Evolutionary conservation across 2,888 invertebrate species (phyloP), one percentile per base, ranked within the genome.

Genomic region (Julus scanicus): DNA sequence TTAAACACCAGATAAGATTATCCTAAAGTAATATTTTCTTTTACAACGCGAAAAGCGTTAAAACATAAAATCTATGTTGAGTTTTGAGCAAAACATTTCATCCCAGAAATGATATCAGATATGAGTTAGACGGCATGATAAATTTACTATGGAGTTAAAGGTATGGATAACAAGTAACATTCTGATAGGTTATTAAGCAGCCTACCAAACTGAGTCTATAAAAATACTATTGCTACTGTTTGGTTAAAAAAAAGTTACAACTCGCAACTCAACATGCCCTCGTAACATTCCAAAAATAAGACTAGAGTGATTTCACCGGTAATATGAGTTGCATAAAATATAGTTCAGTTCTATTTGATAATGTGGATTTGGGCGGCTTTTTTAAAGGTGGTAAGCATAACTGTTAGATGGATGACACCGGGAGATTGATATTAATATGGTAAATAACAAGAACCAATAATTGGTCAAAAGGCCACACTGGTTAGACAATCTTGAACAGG

Each of bases 261-360:
- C 49, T n/a, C n/a, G 29, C 48, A 86, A 48, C 40, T 40, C 44
- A 40, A n/a, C 40, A 84, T 84, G 49, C 39, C 49, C 49, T 86
- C 49, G 17, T 53, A 86, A 86, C 86, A 49, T 86, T 86, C 86
- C 86, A 86, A 86, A 86, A 86, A 85, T 48, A 53, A 86, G 86
- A 86, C 86, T 86, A 86, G 86, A 86, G 86, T 57, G 57, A 86
- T 39, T 86, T 86, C 86, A 86, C 86, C 53, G 86, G 86, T 86
- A 86, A 86, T 86, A 20, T 57, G 86, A 86, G 57, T 57, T 29
- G 86, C 49, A 20, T 53, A 53, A 86, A 48, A 86, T 29, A 86
- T 49, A 29, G 29, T 71, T 71, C 6, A 29, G 29, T 29, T 8
- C 71, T 71, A 71, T 29, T 29, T 71, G 29, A 5, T 29, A 71